These are phyloP conservation scores for Xiphophorus couchianus DNA, from an alignment of 2,113 vertebrate genomes.

Conservation along the genomic window DNA sequence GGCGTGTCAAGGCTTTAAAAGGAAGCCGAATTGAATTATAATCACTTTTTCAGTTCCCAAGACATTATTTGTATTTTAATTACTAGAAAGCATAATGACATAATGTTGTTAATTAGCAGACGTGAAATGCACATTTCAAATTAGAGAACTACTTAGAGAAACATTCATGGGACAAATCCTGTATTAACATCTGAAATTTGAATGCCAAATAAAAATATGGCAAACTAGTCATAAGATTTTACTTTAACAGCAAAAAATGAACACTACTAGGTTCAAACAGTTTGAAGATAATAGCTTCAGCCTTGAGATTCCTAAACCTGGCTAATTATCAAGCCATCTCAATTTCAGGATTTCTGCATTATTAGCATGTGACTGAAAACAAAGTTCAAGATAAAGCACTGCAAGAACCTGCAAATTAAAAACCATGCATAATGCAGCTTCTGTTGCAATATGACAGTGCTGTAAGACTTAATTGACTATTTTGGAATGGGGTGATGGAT, in stretches of 20 bases:
- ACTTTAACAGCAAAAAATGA: constrained; percentile 1
- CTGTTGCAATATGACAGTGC: constrained; percentile 29
- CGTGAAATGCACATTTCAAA: neutral
- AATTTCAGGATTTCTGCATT: neutral
- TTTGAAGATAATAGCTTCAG: constrained; percentile 1
- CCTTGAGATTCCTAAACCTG: neutral
- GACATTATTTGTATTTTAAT: neutral
- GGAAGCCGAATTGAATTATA: neutral
- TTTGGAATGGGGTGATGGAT: neutral
- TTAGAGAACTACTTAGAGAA: too few species aligned
- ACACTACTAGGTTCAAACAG: neutral
- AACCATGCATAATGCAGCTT: constrained; percentile 22
- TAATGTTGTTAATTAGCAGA: neutral
- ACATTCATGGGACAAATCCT: neutral
- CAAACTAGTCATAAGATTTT: neutral
- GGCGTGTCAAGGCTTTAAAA: too few species aligned
- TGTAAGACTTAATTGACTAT: constrained; percentile 13
- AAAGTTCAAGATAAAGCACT: constrained; percentile 21
- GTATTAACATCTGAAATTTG: neutral
- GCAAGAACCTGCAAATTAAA: constrained; percentile 5
- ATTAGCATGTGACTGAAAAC: constrained; percentile 19
- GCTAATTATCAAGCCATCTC: constrained; percentile 1
- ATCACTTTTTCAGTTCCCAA: neutral
- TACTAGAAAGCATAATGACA: neutral
- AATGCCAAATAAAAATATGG: neutral